A percentile compares a stretch with the other conserved stretches of the same genome.
These are phyloP conservation scores for Polypterus senegalus DNA, from an alignment of 2,113 vertebrate species.

Conservation along the genomic window DNA sequence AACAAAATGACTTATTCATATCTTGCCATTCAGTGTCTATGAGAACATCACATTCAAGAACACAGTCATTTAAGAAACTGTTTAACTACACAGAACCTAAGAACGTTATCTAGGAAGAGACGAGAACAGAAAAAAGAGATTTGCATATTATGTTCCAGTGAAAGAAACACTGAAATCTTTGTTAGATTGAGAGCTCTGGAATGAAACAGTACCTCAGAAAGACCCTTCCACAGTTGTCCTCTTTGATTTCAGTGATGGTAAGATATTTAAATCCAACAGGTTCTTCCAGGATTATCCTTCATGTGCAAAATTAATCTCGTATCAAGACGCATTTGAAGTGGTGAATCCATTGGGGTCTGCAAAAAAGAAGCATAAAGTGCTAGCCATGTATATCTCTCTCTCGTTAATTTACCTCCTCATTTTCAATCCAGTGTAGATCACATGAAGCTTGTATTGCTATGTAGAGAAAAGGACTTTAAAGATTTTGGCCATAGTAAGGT, in stretches of 20 bases:
- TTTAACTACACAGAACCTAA: slow-evolving; percentile 7
- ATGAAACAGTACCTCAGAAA: slow-evolving; percentile 12
- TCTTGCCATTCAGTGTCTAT: slow-evolving; percentile 14
- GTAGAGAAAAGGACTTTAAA: slow-evolving; percentile 22
- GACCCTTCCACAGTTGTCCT: slow-evolving; percentile 8
- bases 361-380: slow-evolving; percentile 17
- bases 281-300: slow-evolving; percentile 20
- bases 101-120: slow-evolving; percentile 16
- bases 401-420: slow-evolving; percentile 19
- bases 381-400: slow-evolving; percentile 21
- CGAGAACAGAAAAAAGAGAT: too few species aligned
- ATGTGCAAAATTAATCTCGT: slow-evolving; percentile 18
- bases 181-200: slow-evolving; percentile 23
- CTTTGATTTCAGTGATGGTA: slow-evolving; percentile 18
- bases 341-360: slow-evolving; percentile 15
- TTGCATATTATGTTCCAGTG: slow-evolving; percentile 25
- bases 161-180: slow-evolving; percentile 17
- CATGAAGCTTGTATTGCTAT: slow-evolving; percentile 14
- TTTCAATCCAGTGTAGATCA: slow-evolving; percentile 17
- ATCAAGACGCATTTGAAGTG: slow-evolving; percentile 24
- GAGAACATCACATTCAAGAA: slow-evolving; percentile 21
- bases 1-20: slow-evolving; percentile 22
- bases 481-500: slow-evolving; percentile 16
- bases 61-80: not conserved
- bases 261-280: slow-evolving; percentile 16